Evolutionary conservation across 2,113 vertebrate genomes (phyloP), one percentile per base, ranked within the genome.

Genomic region (Alethe diademata): DNA sequence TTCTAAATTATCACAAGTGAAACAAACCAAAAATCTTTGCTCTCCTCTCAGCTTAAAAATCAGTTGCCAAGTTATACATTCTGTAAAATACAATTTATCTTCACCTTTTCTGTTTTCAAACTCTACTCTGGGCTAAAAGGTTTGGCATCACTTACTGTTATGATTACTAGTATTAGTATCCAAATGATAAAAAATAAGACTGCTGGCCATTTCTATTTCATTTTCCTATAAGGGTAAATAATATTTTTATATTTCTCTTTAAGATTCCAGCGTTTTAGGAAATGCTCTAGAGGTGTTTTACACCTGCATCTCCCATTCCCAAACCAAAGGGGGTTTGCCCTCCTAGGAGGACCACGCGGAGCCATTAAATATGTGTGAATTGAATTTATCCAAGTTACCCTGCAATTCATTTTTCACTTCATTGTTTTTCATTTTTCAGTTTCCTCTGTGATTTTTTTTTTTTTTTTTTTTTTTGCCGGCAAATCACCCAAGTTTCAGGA

Each of bases 321-420:
- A 64, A 56, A 31, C 36, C 75, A 40, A 84, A 26, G 7, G 8
- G 35, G 3, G 19, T 79, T 74, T 71, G 69, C 56, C 56, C 64
- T 84, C 90, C 80, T 90, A 79, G 58, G 47, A 86, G 54, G 19
- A 84, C 72, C 82, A 92, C 6, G 48, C 74, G 50, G 51, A 96
- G 70, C 40, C 50, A 91, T 75, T 88, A 96, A 86, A 94, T 78
- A 92, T 2, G 38, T 38, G 82, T 78, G 84, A 95, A 96, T 67
- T 95, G 51, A 90, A 94, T 91, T 94, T 88, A 57, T 48, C 36
- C 28, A 56, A 83, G 40, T 67, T 67, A 88, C 20, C 60, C 83
- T 86, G 86, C 23, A 93, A 88, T 83, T 88, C 28, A 83, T 48
- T 58, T 57, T 31, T 57, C 25, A 58, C 51, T 51, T 76, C 14